Evolutionary conservation across 2,888 invertebrate genomes (phyloP).

Genomic region (Leucozona laternaria): DNA sequence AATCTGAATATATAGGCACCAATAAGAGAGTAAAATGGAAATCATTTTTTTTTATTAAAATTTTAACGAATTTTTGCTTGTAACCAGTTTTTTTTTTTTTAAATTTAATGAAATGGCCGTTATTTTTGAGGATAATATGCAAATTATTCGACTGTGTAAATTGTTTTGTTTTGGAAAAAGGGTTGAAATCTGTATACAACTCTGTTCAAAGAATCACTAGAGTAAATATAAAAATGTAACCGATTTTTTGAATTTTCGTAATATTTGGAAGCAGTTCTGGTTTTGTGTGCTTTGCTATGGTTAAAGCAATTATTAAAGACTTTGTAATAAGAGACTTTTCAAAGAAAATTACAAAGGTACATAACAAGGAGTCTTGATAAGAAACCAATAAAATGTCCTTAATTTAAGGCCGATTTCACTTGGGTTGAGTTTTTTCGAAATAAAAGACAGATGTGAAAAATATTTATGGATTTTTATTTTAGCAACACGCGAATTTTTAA

Average conservation of each 20-base stretch:
- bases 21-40: constrained; percentile 6
- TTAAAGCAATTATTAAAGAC: no score
- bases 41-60: not conserved
- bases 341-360: no score
- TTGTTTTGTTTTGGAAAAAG: not conserved
- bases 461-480: no score
- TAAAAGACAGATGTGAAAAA: no score
- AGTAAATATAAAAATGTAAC: not conserved
- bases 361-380: no score
- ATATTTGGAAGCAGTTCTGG: not conserved
- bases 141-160: not conserved
- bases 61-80: constrained; percentile 3
- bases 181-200: not conserved
- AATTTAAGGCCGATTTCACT: no score
- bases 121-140: constrained; percentile 10
- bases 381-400: no score
- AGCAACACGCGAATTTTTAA: no score
- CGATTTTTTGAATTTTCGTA: not conserved
- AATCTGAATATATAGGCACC: not conserved
- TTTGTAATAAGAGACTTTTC: no score
- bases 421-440: no score
- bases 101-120: constrained; percentile 17
- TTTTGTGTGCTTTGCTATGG: not conserved
- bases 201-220: not conserved
- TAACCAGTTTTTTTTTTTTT: constrained; percentile 35